Base-by-base conservation (phyloP, 2,888 invertebrate genomes). In the Caenorhabditis sp. region DNA sequence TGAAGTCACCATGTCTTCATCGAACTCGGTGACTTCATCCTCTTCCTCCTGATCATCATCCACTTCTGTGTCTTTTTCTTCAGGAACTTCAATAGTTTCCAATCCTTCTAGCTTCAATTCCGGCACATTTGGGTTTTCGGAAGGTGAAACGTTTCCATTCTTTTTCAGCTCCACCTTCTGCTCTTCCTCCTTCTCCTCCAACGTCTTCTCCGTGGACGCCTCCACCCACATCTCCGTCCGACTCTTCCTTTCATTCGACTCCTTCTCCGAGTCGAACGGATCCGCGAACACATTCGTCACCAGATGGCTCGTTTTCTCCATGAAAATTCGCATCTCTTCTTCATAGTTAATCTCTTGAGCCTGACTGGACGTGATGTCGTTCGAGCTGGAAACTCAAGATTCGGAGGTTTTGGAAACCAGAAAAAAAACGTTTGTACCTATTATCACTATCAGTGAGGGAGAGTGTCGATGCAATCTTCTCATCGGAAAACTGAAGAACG, bases 171-270 rank as follows among this genome's bases (percentile, higher is more conserved):
- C 19, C 28, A 19, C 49, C 14, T 24, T 49, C 22, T 10, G 16
- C 8, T 7, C 28, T 16, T 7, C 31, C 47, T 31, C 51, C 10
- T 12, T 49, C 2, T 63, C 74, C 22, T 2, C 70, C 56, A 79
- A 64, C 26, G 64, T 79, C 44, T 79, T 70, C 28, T 76, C 70
- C 28, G 80, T 66, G 8, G 73, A 58, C 16, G 80, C 69, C 49
- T 86, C 85, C n/a, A 86, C 80, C 86, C 86, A 86, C 70, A 79
- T 64, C 63, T 86, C 86, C 12, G 84, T 86, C 24, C 86, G 63
- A 28, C 83, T 84, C 35, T 77, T 81, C 49, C 82, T 49, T 41
- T 81, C 84, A 41, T 83, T 83, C 14, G 81, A 77, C 35, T 85
- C 86, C 41, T 81, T 81, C 31, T 83, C 85, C 14, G 81, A 77